Evolutionary conservation across 2,888 invertebrate genomes (phyloP), one percentile per base, ranked within the genome.

Genomic region (Perizoma flavofasciatum): DNA sequence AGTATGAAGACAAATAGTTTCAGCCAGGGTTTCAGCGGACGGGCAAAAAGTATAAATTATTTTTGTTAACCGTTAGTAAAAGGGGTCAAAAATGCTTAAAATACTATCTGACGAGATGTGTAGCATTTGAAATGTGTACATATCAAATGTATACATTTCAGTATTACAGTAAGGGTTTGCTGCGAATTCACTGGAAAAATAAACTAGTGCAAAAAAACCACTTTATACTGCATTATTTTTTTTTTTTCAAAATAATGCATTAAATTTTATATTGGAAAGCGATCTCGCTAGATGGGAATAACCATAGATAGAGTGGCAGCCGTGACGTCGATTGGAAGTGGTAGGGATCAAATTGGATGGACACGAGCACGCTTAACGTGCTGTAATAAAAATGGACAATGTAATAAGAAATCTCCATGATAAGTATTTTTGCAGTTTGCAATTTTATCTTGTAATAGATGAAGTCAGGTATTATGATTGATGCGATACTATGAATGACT

Each of bases 371-470:
- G 48, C 34, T 50, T 57, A 64, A 67, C 63, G 56, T 57, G 71
- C 63, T 66, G 64, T 74, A 76, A 83, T 84, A 85, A 83, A 83
- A 83, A 76, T 79, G 74, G 67, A 72, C 69, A 68, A 61, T 67
- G 81, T n/a, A n/a, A n/a, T n/a, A n/a, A 81, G 84, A 85, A 85
- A 85, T 83, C 77, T 70, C 73, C 68, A 78, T 78, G 66, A 78
- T 22, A 22, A 22, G 22, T 78, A 73, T 75, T 77, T 39, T 66
- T 73, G 63, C 70, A 66, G 71, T 66, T 69, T 68, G 69, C 71
- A 72, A 76, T 78, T 22, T 78, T 76, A 75, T 73, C 73, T 10
- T 5, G 22, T 7, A 22, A 22, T 10, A 7, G 6, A 4, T 44
- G n/a, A 41, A 41, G 2, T 4, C 5, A 4, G 1, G 10, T 10